Evolutionary conservation across 2,888 invertebrate genomes (phyloP).

Genomic region (Pasiphila rectangulata): DNA sequence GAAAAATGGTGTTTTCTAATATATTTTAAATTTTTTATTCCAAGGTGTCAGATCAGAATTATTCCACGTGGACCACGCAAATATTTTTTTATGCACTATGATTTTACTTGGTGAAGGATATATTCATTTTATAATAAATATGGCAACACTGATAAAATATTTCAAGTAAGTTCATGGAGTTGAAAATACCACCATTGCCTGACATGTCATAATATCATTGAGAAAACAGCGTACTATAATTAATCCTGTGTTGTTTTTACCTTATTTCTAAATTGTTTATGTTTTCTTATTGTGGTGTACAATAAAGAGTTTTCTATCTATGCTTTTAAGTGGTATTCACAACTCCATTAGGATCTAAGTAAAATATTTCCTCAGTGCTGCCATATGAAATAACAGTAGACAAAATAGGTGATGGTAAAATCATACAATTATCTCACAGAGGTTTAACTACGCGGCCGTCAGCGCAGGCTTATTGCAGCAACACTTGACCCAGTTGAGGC

Average conservation of each 20-base stretch:
- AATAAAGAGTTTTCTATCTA: no score
- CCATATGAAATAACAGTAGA: conserved; percentile 44
- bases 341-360: not conserved
- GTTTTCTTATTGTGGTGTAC: no score
- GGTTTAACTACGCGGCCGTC: conserved; percentile 80
- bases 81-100: conserved; percentile 26
- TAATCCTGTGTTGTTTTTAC: no score
- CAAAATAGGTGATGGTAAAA: conserved; percentile 72
- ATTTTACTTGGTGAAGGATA: conserved; percentile 52
- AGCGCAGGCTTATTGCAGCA: conserved; percentile 78
- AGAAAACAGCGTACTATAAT: no score
- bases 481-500: conserved; percentile 74
- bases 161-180: conserved; percentile 3
- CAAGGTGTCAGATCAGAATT: not conserved
- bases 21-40: not conserved
- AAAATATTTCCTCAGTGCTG: conserved; percentile 41
- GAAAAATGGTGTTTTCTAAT: conserved; percentile 16
- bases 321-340: not conserved
- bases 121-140: conserved; percentile 34
- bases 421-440: conserved; percentile 69
- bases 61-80: not conserved
- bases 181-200: conserved; percentile 13
- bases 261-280: no score
- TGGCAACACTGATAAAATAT: conserved; percentile 40
- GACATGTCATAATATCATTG: no score